Conservation (phyloP, 2,888 invertebrate genomes). For the Hoplodrina blanda region DNA sequence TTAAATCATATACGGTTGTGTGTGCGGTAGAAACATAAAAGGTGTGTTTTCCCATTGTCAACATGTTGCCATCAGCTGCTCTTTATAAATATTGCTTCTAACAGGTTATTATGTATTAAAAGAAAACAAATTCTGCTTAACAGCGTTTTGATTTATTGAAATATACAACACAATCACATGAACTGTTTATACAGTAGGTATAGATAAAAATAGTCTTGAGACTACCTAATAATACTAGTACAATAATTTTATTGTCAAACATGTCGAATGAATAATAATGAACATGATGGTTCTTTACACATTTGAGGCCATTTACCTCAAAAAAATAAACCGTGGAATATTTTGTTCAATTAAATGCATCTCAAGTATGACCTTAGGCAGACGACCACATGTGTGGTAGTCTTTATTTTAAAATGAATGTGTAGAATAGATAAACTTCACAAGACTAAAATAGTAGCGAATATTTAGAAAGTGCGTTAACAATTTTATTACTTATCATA, state of each 20-base stretch:
- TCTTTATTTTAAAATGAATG: conserved; percentile 44
- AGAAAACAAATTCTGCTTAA: conserved; percentile 69
- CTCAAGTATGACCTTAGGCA: conserved; percentile 47
- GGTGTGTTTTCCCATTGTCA: too few species aligned
- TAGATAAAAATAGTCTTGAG: conserved; percentile 80
- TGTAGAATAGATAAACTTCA: conserved; percentile 55
- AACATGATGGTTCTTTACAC: conserved; percentile 69
- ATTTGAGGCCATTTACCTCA: conserved; percentile 46
- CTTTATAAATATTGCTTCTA: neutral
- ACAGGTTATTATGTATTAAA: conserved; percentile 17
- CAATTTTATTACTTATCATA: conserved; percentile 65
- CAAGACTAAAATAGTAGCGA: conserved; percentile 56
- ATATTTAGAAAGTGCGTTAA: conserved; percentile 69
- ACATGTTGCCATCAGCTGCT: neutral
- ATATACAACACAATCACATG: conserved; percentile 88
- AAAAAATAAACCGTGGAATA: conserved; percentile 50
- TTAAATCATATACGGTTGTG: too few species aligned
- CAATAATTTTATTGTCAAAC: conserved; percentile 88
- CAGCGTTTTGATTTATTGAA: conserved; percentile 86
- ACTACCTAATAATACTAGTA: conserved; percentile 86
- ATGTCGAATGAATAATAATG: conserved; percentile 81
- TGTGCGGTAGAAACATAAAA: too few species aligned
- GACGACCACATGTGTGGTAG: conserved; percentile 24
- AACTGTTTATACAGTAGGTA: conserved; percentile 81
- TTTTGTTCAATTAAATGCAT: conserved; percentile 55